Base-by-base conservation (phyloP, 2,113 vertebrate genomes). In the Zingel zingel region DNA sequence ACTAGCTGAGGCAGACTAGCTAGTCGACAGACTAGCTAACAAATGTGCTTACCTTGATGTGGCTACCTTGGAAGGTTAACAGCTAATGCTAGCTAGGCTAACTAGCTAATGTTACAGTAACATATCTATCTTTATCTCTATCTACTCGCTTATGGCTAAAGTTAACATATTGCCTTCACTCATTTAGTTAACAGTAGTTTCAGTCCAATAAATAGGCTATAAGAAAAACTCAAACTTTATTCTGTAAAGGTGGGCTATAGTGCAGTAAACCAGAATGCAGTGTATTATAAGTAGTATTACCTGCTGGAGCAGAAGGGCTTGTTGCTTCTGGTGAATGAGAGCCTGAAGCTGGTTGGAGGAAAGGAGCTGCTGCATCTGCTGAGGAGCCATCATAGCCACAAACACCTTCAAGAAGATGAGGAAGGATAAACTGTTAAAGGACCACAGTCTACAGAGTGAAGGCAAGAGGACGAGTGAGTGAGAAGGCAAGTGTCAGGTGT, bases 231-330 rank as follows among this genome's bases (percentile, higher is more conserved):
- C 0, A 16, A 15, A 19, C 0, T 27, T 18, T 36, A 39, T 36
- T 36, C 11, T 19, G 16, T 16, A 54, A 14, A 67, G 23, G 48
- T 63, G 19, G 18, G 18, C 16, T 64, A 9, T 23, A 25, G 3
- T 18, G 8, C 47, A 21, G 16, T 43, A 30, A 48, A 33, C 36
- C 36, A 36, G 13, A 36, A 19, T 57, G 4, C 18, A 21, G 7
- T 54, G 14, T 21, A 19, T 6, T 64, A 56, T 36, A 33, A 57
- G 0, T 2, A 21, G 18, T 21, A 39, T 97, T 43, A 99, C 98
- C 97, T 98, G 98, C 93, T 98, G 97, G 81, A 98, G 94, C 93
- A 98, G 96, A 79, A 99, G 96, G 1, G 96, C 96, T 91, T 98
- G 97, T 87, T 98, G 97, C 88, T 98, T 97, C 81, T 99, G 97